phyloP scores from a whole-genome alignment of 2,797 vertebrate genomes.

The Phaenicophaeus curvirostris region DNA sequence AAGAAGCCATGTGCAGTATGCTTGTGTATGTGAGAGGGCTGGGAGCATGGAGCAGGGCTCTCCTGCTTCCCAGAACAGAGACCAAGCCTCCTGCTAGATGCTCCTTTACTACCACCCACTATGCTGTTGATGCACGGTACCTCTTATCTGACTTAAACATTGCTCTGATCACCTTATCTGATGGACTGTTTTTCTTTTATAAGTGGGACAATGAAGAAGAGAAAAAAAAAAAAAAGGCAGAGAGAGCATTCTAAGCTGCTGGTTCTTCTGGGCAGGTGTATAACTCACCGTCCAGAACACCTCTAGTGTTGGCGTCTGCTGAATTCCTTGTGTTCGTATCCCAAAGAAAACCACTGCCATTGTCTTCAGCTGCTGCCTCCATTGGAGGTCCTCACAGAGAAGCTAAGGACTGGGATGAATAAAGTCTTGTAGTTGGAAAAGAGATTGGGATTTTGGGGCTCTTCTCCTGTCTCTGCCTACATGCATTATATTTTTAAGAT shows the following conservation, averaged over 20 bases:
- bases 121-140: not conserved
- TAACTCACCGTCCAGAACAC: not conserved
- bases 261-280: not conserved
- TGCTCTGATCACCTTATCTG: not conserved
- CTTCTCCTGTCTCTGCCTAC: not conserved
- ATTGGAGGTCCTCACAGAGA: not conserved
- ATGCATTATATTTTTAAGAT: not conserved
- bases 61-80: not conserved
- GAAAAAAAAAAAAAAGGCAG: not conserved
- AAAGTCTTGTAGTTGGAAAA: not conserved
- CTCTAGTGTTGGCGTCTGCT: not conserved
- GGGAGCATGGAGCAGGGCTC: not conserved
- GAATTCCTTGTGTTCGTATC: not conserved
- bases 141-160: not conserved
- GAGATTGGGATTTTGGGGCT: not conserved
- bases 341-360: constrained; percentile 1
- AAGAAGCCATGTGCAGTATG: not conserved
- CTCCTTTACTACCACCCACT: not conserved
- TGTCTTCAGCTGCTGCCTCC: constrained; percentile 26
- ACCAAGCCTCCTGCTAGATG: not conserved
- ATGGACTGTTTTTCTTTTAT: not conserved
- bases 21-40: fast-evolving
- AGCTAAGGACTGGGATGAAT: not conserved
- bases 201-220: not conserved
- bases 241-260: not conserved